Evolutionary conservation across 2,797 vertebrate genomes (phyloP), one percentile per base, ranked within the genome.

Genomic region (Platyrinchus mystaceus): DNA sequence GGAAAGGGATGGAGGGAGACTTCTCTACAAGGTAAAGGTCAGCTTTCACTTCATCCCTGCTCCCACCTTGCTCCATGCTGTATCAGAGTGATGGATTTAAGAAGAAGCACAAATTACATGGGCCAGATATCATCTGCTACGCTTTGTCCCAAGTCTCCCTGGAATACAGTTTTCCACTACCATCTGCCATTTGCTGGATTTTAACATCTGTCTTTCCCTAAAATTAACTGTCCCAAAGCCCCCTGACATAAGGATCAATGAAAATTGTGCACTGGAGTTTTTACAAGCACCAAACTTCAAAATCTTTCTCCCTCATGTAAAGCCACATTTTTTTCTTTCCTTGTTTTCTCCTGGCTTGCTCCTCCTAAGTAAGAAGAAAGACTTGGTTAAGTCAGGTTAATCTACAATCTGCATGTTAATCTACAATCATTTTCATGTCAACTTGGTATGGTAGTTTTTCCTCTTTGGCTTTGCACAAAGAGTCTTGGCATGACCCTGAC

Each of bases 141-240:
- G 39, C 39, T 52, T 74, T 91, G 84, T 73, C 64, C 77, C 84
- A 82, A 3, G 89, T 92, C 90, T 95, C 95, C 87, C 95, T 7
- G 24, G 96, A 97, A 96, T 90, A 95, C 76, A 89, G 43, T 90
- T 94, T 97, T 92, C 89, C 67, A 58, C 70, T 74, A 68, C 96
- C 97, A 97, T 97, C 97, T 98, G 97, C 67, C 63, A 71, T 78
- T 81, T 96, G 56, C 71, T 94, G 84, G 63, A 80, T 94, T 94
- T 96, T 95, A 90, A 77, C 90, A 93, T 95, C 87, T 97, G 93
- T 79, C 88, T 95, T 96, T 64, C 50, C 32, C 19, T 77, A 46
- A 70, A 77, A 80, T 56, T 41, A 89, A 30, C 10, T 21, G 21
- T 36, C 5, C 5, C 37, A 43, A 77, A 74, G n/a, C 16, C 24